phyloP scores from a whole-genome alignment of 2,797 vertebrate genomes.

The Myotis daubentonii region DNA sequence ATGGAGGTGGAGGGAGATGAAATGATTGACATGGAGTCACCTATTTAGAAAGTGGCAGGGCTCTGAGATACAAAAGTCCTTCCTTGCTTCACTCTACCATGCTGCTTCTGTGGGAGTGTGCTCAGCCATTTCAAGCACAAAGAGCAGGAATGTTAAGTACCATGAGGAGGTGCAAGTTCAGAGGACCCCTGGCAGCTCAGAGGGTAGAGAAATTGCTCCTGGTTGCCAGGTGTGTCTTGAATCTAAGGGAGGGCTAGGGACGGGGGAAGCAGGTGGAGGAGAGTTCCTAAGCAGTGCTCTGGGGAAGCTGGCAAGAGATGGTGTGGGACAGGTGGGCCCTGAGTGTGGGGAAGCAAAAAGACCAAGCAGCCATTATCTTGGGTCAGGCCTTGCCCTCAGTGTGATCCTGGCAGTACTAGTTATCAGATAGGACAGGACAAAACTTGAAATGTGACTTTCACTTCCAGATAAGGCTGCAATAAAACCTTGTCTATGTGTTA shows the following conservation, averaged over 20 bases:
- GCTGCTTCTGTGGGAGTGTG: no score
- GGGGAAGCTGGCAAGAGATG: background rate
- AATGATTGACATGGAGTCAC: background rate
- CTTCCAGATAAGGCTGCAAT: background rate
- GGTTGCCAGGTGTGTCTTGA: background rate
- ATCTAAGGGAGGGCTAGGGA: background rate
- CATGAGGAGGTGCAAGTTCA: background rate
- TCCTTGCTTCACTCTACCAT: background rate
- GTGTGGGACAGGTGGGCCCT: background rate
- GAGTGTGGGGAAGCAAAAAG: background rate
- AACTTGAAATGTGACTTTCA: background rate
- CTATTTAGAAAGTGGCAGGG: background rate
- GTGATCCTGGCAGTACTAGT: background rate
- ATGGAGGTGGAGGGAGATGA: background rate
- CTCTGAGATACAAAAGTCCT: background rate
- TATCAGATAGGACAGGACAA: background rate
- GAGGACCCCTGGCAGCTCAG: background rate
- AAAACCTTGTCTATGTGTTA: background rate
- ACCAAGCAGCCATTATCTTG: background rate
- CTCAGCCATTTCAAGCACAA: background rate
- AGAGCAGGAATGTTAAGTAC: no score
- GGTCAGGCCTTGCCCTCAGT: background rate
- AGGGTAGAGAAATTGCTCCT: background rate
- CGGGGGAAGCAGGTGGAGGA: background rate
- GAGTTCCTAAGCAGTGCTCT: background rate